Evolutionary conservation across 2,797 vertebrate genomes (phyloP).

Genomic region (Furcifer pardalis): DNA sequence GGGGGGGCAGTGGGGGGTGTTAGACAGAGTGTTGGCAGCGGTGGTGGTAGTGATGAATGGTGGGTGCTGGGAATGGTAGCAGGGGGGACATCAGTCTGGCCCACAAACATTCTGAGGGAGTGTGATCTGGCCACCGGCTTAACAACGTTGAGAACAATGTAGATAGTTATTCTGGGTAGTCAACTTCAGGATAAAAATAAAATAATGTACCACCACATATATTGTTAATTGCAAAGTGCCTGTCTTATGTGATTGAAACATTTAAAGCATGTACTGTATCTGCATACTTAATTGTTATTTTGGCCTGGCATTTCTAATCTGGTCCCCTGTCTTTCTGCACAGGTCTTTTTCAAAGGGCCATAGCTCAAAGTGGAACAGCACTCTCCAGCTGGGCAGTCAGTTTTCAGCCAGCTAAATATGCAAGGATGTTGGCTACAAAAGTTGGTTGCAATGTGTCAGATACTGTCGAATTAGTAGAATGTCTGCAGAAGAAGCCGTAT

Average conservation of each 20-base stretch:
- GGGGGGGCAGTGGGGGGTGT: no score
- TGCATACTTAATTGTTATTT: conserved; percentile 49
- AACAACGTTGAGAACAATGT: no score
- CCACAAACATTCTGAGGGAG: no score
- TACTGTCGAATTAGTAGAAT: conserved; percentile 93
- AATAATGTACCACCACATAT: conserved; percentile 11
- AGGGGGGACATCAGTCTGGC: no score
- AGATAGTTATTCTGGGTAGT: no score
- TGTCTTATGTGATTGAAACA: conserved; percentile 46
- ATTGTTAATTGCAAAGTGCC: conserved; percentile 33
- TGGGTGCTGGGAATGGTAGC: no score
- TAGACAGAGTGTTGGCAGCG: no score
- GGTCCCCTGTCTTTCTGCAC: conserved; percentile 60
- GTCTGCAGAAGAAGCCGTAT: conserved; percentile 97
- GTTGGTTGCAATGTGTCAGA: conserved; percentile 98
- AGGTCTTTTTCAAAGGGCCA: conserved; percentile 98
- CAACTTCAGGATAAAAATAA: no score
- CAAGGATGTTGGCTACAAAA: conserved; percentile 94
- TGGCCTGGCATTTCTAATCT: conserved; percentile 64
- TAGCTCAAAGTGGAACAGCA: conserved; percentile 97
- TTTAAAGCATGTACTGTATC: conserved; percentile 46
- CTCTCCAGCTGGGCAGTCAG: conserved; percentile 99
- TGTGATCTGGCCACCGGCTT: no score
- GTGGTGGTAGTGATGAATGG: no score
- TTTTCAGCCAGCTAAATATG: conserved; percentile 97